Evolutionary conservation across 2,888 invertebrate species (phyloP).

Genomic region (Orthosia gothica): DNA sequence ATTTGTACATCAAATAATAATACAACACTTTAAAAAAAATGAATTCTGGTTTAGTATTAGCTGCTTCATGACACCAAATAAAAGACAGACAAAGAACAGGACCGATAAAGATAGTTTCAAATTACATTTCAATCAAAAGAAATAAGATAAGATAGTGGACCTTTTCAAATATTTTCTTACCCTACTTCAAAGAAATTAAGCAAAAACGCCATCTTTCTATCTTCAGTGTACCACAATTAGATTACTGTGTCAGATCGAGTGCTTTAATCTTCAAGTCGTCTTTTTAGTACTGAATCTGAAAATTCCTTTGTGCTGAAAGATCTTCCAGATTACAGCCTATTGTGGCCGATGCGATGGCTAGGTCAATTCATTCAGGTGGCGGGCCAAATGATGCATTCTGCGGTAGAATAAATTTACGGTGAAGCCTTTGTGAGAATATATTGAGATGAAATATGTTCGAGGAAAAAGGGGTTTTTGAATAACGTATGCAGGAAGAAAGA

Average conservation of each 20-base stretch:
- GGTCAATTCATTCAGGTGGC: constrained; percentile 59
- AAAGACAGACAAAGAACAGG: no score
- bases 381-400: constrained; percentile 56
- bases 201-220: constrained; percentile 4
- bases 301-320: constrained; percentile 47
- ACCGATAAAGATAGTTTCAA: background rate
- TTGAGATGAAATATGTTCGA: constrained; percentile 42
- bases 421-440: constrained; percentile 40
- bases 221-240: constrained; percentile 37
- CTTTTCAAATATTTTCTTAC: background rate
- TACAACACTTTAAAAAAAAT: no score
- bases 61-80: no score
- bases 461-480: constrained; percentile 50
- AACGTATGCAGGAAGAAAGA: constrained; percentile 44
- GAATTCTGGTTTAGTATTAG: no score
- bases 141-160: background rate
- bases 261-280: constrained; percentile 28
- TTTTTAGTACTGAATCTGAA: constrained; percentile 36
- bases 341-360: constrained; percentile 34
- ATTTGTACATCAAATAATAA: no score
- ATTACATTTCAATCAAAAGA: background rate
- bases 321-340: constrained; percentile 47
- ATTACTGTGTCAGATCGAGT: constrained; percentile 28
- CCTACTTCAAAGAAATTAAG: constrained; percentile 1
- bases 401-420: constrained; percentile 49